A percentile compares a stretch with the other conserved stretches of the same genome.
phyloP scores from a whole-genome alignment of 2,113 vertebrate genomes.

The Zingel zingel region DNA sequence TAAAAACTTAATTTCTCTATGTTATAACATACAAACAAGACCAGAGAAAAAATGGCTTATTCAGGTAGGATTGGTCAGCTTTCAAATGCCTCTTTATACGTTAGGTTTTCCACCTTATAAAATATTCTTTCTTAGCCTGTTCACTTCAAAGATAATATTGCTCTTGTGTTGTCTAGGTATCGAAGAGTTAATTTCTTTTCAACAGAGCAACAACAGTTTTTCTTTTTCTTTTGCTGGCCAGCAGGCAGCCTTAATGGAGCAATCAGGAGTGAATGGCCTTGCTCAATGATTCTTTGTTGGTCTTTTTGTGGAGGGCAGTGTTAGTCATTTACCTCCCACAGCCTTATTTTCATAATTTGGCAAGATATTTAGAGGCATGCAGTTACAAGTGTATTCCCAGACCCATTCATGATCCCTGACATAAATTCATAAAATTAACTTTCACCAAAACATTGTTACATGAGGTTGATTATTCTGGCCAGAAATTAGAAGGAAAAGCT shows the following conservation, averaged over 20 bases:
- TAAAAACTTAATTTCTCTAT: background rate
- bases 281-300: constrained; percentile 4
- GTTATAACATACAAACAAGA: background rate
- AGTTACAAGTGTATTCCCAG: background rate
- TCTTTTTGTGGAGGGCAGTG: background rate
- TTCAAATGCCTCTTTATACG: background rate
- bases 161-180: background rate
- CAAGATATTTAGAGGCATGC: background rate
- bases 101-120: background rate
- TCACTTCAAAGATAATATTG: background rate
- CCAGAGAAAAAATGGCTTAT: background rate
- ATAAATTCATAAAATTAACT: background rate
- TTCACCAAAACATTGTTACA: background rate
- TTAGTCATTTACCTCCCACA: constrained; percentile 16
- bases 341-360: background rate
- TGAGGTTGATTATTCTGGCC: background rate
- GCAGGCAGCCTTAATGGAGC: background rate
- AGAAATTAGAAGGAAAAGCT: background rate
- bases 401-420: background rate
- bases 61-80: background rate
- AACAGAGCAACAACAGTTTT: background rate
- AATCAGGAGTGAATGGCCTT: constrained; percentile 27
- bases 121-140: background rate
- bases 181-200: background rate
- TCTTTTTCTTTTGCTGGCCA: background rate